Evolutionary conservation across 1,140 invertebrate genomes (phyloP), one percentile per base, ranked within the genome.

Genomic region (Anagrus nilaparvatae): DNA sequence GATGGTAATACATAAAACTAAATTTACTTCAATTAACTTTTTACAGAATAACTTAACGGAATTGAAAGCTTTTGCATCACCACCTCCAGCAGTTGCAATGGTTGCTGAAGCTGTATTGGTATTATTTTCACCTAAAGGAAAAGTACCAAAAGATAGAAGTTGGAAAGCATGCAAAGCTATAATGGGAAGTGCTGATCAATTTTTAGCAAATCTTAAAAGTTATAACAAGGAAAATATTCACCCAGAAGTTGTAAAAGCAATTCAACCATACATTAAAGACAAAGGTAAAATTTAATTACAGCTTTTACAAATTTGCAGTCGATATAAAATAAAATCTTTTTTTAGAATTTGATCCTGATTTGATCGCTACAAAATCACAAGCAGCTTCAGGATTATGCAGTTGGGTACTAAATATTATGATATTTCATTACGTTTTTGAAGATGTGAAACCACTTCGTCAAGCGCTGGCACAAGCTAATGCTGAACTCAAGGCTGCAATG

Each of bases 191-290:
- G 74, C 84, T 12, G 90, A 95, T 67, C 75, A 80, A 47, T 97
- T 97, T 64, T 65, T 97, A 19, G 75, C 84, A 49, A 78, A 82
- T 48, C 69, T 97, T 14, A 76, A 87, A 16, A 86, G 87, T 57
- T 96, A 94, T 55, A 84, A 95, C 59, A 97, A 96, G 61, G 90
- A 96, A 61, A 87, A 93, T 58, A 96, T 97, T 59, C 84, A 83
- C 54, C 81, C 87, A 1, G 84, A 88, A 50, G 77, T 91, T 32
- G 78, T 90, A 6, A 91, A 89, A 68, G 74, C 73, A 16, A 63
- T 75, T 21, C 63, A 71, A 44, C 71, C 70, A n/a, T 77, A 76
- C 43, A 59, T 72, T 33, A 61, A 53, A 4, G 51, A 67, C 34
- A 59, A 61, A 59, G 60, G 65, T 63, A 25, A 34, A 34, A 29